A percentile compares a stretch with the other conserved stretches of the same genome.
Evolutionary conservation across 2,797 vertebrate species (phyloP).

Genomic region (Gambelia wislizenii): DNA sequence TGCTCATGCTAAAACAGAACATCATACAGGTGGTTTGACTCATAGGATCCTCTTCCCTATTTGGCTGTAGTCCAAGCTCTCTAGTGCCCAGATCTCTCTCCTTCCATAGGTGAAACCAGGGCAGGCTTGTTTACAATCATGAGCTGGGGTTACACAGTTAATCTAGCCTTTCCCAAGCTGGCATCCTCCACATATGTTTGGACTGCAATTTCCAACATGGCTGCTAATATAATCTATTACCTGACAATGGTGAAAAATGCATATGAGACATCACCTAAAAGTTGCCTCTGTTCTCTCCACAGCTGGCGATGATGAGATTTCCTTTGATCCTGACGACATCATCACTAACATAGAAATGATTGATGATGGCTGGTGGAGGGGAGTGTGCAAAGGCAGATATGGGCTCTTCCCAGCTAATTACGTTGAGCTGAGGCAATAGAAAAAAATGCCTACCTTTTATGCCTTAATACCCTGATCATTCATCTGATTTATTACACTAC

Average conservation of each 20-base stretch:
- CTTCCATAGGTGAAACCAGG: background rate
- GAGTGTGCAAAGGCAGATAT: conserved; percentile 89
- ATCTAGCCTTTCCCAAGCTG: background rate
- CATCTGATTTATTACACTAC: conserved; percentile 69
- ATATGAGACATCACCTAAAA: background rate
- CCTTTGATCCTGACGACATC: conserved; percentile 96
- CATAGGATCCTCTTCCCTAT: background rate
- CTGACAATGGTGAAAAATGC: background rate
- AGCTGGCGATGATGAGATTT: conserved; percentile 97
- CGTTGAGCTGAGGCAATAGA: conserved; percentile 91
- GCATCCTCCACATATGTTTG: background rate
- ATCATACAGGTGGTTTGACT: too few relatives aligned
- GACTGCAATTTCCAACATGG: background rate
- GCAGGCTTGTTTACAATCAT: background rate
- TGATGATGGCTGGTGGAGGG: conserved; percentile 97
- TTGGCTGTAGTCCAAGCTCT: background rate
- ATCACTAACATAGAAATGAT: conserved; percentile 99
- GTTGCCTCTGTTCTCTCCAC: conserved; percentile 38
- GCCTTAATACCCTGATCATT: conserved; percentile 62
- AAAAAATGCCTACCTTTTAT: conserved; percentile 23
- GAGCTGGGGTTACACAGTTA: background rate
- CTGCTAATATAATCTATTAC: background rate
- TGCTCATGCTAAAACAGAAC: too few relatives aligned
- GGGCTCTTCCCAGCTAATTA: conserved; percentile 98
- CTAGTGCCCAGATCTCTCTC: background rate